Evolutionary conservation across 2,797 vertebrate genomes (phyloP).

Genomic region (Silurus lanzhouensis): DNA sequence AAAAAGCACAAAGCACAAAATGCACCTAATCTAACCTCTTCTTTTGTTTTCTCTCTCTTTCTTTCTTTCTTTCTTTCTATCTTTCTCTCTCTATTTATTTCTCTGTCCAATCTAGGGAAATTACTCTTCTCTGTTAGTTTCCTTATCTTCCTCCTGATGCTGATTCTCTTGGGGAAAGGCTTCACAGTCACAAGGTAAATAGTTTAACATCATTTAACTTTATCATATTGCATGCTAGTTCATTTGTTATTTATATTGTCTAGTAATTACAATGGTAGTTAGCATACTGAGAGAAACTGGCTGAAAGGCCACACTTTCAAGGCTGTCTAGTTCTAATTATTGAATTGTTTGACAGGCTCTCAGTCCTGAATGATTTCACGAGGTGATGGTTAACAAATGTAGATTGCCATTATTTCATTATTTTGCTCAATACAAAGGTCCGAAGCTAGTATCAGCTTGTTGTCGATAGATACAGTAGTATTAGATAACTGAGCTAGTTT

Average conservation of each 20-base stretch:
- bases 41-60: background rate
- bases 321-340: background rate
- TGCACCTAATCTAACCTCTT: too few species aligned
- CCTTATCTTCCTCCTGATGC: slow-evolving; percentile 89
- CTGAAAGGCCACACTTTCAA: background rate
- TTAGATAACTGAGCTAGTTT: background rate
- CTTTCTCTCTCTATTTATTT: slow-evolving; percentile 36
- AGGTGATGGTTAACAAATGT: background rate
- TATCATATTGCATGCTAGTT: slow-evolving; percentile 18
- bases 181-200: slow-evolving; percentile 90
- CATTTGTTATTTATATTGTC: too few species aligned
- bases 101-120: slow-evolving; percentile 79
- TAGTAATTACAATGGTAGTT: too few species aligned
- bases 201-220: background rate
- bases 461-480: background rate
- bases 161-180: slow-evolving; percentile 90
- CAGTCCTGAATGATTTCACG: too few species aligned
- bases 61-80: slow-evolving; percentile 34
- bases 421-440: background rate
- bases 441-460: background rate
- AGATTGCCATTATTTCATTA: background rate
- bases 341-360: background rate
- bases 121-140: slow-evolving; percentile 92
- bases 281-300: too few species aligned
- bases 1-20: background rate